These are phyloP conservation scores for Heloderma charlesbogerti DNA, from an alignment of 2,113 vertebrate species.

Conservation along the genomic window DNA sequence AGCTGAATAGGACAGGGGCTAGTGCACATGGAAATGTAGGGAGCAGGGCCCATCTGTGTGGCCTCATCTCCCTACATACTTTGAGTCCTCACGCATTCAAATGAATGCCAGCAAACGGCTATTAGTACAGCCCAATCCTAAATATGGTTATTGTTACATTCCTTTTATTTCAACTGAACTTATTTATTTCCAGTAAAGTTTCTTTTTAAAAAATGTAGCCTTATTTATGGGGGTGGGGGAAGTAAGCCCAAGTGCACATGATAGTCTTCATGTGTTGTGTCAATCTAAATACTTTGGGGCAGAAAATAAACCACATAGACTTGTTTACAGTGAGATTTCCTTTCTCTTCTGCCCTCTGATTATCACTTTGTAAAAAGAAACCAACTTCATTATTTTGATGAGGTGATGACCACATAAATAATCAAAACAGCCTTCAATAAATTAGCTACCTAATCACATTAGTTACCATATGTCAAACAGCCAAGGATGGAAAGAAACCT, in stretches of 20 bases:
- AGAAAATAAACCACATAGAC: neutral
- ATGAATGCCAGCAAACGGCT: too few relatives aligned
- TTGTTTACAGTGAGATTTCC: neutral
- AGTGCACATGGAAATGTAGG: too few relatives aligned
- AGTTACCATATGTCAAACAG: constrained; percentile 28
- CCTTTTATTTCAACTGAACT: neutral
- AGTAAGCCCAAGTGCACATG: neutral
- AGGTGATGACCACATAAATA: constrained; percentile 14
- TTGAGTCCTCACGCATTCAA: too few relatives aligned
- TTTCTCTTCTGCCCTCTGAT: constrained; percentile 1
- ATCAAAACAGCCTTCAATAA: constrained; percentile 36
- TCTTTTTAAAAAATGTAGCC: neutral
- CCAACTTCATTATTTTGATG: neutral
- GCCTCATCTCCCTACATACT: too few relatives aligned
- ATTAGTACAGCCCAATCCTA: neutral
- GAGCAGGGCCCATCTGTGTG: too few relatives aligned
- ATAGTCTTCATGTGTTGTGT: neutral
- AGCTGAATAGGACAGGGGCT: too few relatives aligned
- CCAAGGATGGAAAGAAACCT: constrained; percentile 4
- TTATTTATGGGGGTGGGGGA: neutral
- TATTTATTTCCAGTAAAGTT: neutral
- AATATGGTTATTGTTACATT: neutral
- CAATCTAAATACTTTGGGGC: neutral
- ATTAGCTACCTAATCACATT: constrained; percentile 50
- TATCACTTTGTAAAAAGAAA: constrained; percentile 36